A percentile compares a stretch with the other conserved stretches of the same genome.
Conservation (phyloP, 2,797 vertebrate species). For the Xenentodon cancila region DNA sequence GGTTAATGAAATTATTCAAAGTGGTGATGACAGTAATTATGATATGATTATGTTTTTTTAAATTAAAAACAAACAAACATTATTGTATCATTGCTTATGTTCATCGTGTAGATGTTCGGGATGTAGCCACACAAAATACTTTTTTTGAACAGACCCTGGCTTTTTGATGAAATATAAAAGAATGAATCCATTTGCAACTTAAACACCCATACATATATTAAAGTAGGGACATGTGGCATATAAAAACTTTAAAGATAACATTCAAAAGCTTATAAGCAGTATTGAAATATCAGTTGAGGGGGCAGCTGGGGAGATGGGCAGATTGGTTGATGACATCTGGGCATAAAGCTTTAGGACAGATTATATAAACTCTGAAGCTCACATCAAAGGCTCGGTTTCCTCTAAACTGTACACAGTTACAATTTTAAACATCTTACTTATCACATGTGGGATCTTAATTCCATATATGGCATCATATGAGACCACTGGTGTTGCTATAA, state of each 20-base stretch:
- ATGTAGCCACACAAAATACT: no score
- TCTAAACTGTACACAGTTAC: background rate
- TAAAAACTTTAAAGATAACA: background rate
- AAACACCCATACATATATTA: no score
- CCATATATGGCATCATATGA: no score
- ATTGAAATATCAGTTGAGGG: conserved; percentile 2
- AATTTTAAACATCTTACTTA: background rate
- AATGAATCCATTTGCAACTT: no score
- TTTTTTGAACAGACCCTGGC: no score
- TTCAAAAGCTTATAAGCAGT: background rate
- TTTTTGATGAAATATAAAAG: no score
- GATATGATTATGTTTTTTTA: background rate
- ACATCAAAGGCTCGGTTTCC: background rate
- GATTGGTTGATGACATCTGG: conserved; percentile 20
- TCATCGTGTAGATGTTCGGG: no score
- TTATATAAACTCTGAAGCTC: conserved; percentile 8
- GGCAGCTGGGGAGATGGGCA: conserved; percentile 8
- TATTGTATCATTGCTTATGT: no score
- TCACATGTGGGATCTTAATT: no score
- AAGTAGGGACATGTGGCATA: no score
- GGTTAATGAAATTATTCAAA: no score
- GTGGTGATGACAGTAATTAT: background rate
- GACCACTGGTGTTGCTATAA: background rate
- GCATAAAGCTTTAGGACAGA: conserved; percentile 8
- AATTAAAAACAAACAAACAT: background rate